Conservation (phyloP, 2,113 vertebrate species). For the Daphoenositta chrysoptera region DNA sequence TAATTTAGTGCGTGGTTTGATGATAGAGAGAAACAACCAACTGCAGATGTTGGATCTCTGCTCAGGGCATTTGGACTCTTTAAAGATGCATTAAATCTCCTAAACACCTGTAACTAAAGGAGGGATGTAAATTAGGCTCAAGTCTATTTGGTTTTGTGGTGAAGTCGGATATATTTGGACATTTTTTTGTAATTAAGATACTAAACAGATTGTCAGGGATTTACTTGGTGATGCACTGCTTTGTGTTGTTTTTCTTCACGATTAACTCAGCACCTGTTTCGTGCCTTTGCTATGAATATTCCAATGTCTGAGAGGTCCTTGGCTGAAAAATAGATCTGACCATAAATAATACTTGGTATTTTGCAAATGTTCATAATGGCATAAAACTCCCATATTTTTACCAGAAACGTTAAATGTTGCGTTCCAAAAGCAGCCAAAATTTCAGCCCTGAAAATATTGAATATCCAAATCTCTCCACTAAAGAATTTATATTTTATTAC, state of each 20-base stretch:
- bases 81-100: slow-evolving; percentile 26
- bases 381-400: background rate
- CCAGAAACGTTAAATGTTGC: background rate
- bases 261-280: slow-evolving; percentile 7
- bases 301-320: background rate
- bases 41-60: background rate
- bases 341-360: background rate
- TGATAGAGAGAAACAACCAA: background rate
- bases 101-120: background rate
- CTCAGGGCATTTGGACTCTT: slow-evolving; percentile 21
- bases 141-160: background rate
- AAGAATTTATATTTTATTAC: background rate
- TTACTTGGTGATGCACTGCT: background rate
- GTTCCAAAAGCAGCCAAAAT: background rate
- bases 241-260: background rate
- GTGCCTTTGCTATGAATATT: background rate
- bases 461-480: background rate
- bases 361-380: background rate
- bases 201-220: background rate
- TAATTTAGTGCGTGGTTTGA: background rate
- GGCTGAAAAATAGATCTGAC: background rate
- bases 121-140: slow-evolving; percentile 2
- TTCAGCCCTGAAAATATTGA: background rate
- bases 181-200: background rate
- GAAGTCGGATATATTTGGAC: background rate